Percentiles rank a stretch among this genome's conserved stretches.
These are phyloP conservation scores for Drosophila paramelanica DNA, from an alignment of 2,888 invertebrate genomes.

Conservation along the genomic window DNA sequence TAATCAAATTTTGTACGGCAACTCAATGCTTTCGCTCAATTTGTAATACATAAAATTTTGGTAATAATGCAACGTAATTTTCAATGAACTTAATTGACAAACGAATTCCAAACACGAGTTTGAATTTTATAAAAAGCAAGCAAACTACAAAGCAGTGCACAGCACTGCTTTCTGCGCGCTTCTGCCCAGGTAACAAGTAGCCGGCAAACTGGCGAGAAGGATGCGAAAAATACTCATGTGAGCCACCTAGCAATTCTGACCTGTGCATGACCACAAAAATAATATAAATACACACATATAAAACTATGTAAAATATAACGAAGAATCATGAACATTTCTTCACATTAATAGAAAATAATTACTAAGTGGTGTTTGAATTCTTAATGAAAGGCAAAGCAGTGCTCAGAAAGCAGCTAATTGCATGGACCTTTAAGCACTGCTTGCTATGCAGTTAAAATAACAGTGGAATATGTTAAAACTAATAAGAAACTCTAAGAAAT, in stretches of 20 bases:
- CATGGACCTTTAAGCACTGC: neutral
- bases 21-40: conserved; percentile 8
- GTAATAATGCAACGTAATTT: conserved; percentile 8
- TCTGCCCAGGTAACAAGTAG: too few relatives aligned
- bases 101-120: conserved; percentile 7
- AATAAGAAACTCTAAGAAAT: too few relatives aligned
- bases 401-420: neutral
- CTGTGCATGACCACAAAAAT: neutral
- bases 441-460: neutral
- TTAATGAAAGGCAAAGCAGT: neutral
- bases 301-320: too few relatives aligned
- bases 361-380: neutral
- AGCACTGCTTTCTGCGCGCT: neutral
- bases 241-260: neutral
- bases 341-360: neutral
- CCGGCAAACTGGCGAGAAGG: too few relatives aligned
- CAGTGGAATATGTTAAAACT: too few relatives aligned
- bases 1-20: conserved; percentile 1
- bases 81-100: conserved; percentile 17
- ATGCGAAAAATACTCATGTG: too few relatives aligned
- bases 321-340: too few relatives aligned
- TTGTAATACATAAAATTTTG: conserved; percentile 26
- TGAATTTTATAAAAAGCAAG: neutral
- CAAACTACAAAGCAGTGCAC: neutral
- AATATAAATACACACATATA: neutral